Evolutionary conservation across 2,797 vertebrate genomes (phyloP).

Genomic region (Podargus strigoides): DNA sequence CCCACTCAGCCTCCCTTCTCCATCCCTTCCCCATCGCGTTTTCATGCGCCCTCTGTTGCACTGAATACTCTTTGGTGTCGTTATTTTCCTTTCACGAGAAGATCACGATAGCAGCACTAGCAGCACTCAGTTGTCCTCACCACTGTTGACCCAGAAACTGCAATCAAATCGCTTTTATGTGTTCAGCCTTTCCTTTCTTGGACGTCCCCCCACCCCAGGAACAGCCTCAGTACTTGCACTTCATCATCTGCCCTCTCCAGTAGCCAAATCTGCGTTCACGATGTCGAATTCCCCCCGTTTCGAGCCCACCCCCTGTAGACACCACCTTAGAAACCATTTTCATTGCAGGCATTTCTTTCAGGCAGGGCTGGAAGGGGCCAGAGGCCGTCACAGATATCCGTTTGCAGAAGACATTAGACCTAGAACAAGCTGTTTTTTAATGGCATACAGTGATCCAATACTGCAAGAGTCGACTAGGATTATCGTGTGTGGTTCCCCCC

Average conservation of each 20-base stretch:
- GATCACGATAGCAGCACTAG: constrained; percentile 85
- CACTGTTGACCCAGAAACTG: constrained; percentile 41
- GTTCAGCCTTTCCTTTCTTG: neutral
- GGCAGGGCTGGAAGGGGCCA: constrained; percentile 56
- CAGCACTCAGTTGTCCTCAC: constrained; percentile 75
- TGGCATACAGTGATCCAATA: constrained; percentile 80
- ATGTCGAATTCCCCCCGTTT: neutral
- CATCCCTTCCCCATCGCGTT: neutral
- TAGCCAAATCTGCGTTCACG: neutral
- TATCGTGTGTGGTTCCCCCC: no score
- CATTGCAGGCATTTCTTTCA: constrained; percentile 59
- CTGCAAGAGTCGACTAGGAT: constrained; percentile 61
- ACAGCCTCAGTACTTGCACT: constrained; percentile 6
- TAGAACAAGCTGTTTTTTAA: constrained; percentile 83
- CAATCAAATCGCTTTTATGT: constrained; percentile 30
- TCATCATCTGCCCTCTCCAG: constrained; percentile 31
- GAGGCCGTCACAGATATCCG: constrained; percentile 27
- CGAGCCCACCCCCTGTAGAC: neutral
- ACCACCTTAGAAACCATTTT: constrained; percentile 7
- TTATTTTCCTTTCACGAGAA: constrained; percentile 72
- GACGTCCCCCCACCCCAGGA: neutral
- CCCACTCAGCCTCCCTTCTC: neutral
- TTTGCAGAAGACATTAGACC: constrained; percentile 57
- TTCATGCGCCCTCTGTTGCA: constrained; percentile 44
- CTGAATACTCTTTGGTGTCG: constrained; percentile 92